Conservation (phyloP, 2,113 vertebrate species). For the Pantherophis guttatus region DNA sequence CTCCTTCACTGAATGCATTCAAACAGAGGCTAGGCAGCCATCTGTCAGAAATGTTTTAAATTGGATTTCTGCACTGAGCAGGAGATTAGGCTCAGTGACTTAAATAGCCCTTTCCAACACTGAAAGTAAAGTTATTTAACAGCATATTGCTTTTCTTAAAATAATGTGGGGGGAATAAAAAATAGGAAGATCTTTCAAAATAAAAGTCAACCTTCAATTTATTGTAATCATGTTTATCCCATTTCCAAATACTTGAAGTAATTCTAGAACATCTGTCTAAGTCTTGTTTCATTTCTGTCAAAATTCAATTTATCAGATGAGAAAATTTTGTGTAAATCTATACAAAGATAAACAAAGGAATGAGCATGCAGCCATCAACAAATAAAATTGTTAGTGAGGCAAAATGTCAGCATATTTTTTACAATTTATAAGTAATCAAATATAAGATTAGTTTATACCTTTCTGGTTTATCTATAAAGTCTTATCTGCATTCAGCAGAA, state of each 20-base stretch:
- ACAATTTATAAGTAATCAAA: background rate
- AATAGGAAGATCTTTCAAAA: background rate
- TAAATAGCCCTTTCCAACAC: background rate
- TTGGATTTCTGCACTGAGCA: background rate
- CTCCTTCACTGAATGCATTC: background rate
- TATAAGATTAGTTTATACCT: background rate
- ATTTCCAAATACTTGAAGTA: background rate
- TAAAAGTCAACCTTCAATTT: background rate
- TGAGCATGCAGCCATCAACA: background rate
- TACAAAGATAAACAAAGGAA: background rate
- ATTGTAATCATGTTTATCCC: background rate
- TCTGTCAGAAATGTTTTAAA: background rate
- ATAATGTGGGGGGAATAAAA: background rate
- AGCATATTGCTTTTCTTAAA: background rate
- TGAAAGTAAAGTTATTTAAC: background rate
- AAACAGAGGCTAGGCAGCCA: background rate
- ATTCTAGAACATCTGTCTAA: background rate
- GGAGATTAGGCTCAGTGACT: background rate
- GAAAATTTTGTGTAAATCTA: background rate
- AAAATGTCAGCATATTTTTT: background rate
- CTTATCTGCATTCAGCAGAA: background rate
- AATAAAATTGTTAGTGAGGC: background rate
- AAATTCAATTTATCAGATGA: background rate
- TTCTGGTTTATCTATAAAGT: background rate
- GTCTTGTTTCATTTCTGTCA: background rate